phyloP scores from a whole-genome alignment of 2,888 invertebrate species.

The Falcaria lacertinaria region DNA sequence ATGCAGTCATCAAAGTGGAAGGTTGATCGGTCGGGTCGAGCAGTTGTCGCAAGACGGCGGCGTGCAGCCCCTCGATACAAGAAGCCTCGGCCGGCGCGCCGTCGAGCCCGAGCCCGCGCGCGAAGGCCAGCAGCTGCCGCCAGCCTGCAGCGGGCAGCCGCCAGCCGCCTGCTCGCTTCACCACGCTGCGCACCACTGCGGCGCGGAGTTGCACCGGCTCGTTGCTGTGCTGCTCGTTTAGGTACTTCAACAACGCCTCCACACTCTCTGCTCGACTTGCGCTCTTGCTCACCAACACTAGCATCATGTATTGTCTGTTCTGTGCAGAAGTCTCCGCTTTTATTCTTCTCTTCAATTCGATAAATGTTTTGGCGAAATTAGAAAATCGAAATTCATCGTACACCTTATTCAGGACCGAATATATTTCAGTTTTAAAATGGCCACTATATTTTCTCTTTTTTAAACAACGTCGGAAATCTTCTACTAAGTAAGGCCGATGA shows the following conservation, averaged over 20 bases:
- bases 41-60: conserved; percentile 43
- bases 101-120: conserved; percentile 48
- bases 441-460: conserved; percentile 4
- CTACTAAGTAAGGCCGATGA: neutral
- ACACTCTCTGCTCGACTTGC: conserved; percentile 41
- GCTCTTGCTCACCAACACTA: conserved; percentile 58
- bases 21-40: conserved; percentile 23
- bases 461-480: neutral
- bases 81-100: conserved; percentile 34
- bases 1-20: conserved; percentile 26
- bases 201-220: conserved; percentile 51
- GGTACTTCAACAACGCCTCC: conserved; percentile 32
- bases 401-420: neutral
- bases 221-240: conserved; percentile 39
- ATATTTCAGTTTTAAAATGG: neutral
- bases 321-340: conserved; percentile 35
- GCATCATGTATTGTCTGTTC: conserved; percentile 49
- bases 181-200: conserved; percentile 51
- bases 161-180: conserved; percentile 51
- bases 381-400: neutral
- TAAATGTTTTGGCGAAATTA: neutral
- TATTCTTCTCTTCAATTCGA: conserved; percentile 33
- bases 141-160: conserved; percentile 42
- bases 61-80: conserved; percentile 53
- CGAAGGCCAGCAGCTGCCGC: conserved; percentile 41